Percentiles rank a stretch among this genome's conserved stretches.
These are phyloP conservation scores for Trichacis sp. DNA, from an alignment of 2,888 invertebrate genomes.

Conservation along the genomic window DNA sequence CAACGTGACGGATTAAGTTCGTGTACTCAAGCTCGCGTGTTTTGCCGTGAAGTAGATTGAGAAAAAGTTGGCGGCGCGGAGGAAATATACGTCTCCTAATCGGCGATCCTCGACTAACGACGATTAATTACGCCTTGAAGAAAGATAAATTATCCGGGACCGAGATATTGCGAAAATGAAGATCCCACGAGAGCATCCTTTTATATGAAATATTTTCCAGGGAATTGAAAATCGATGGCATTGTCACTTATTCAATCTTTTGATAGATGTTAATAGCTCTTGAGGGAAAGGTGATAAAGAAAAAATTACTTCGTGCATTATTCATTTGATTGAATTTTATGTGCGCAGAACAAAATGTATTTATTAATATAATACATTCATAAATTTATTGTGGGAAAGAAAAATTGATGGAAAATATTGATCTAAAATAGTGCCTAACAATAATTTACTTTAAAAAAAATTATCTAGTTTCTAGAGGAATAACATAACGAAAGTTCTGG, in stretches of 20 bases:
- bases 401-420: too few relatives aligned
- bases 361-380: too few relatives aligned
- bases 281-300: too few relatives aligned
- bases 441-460: too few relatives aligned
- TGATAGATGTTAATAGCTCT: too few relatives aligned
- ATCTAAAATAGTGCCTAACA: too few relatives aligned
- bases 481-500: too few relatives aligned
- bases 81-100: conserved; percentile 3
- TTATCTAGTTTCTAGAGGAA: too few relatives aligned
- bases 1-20: neutral
- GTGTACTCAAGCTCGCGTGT: neutral
- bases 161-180: neutral
- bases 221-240: neutral
- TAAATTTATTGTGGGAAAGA: too few relatives aligned
- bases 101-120: conserved; percentile 20
- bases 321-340: too few relatives aligned
- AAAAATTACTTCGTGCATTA: too few relatives aligned
- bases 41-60: neutral
- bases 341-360: too few relatives aligned
- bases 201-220: neutral
- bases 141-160: conserved; percentile 20
- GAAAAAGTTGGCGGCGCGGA: neutral
- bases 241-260: neutral
- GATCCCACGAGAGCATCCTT: neutral
- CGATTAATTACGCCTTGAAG: conserved; percentile 24